Base-by-base conservation (phyloP, 64 coral and sea anemone genomes). In the Stichodactyla mertensii region DNA sequence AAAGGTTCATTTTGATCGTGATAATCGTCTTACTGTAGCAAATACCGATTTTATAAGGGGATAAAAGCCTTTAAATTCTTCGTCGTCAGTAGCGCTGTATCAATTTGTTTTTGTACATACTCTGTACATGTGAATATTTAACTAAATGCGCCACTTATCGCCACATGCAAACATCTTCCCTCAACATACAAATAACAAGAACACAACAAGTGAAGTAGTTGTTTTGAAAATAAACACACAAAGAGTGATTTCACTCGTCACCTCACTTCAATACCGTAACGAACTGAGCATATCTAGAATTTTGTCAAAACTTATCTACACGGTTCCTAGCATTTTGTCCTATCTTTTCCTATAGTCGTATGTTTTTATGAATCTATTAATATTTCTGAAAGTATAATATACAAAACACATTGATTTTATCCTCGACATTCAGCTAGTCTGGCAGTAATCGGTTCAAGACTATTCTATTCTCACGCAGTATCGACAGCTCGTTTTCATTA, bases 201-300 rank as follows among this genome's bases (percentile, higher is more conserved):
- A 74, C 10, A 10, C n/a, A 74, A 2, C 14, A 74, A 71, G 69
- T 27, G 24, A 26, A 71, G 69, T 24, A 23, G 69, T 31, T 36
- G 69, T 74, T 74, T 31, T 74, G 69, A 74, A 74, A 74, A 74
- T 6, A 74, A 74, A 74, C 69, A 74, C 24, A 45, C 36, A 45
- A 58, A 58, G 69, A 74, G 24, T 36, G 69, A 74, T 74, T 36
- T 31, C 69, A 22, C 64, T 5, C 7, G 7, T 20, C n/a, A 69
- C 64, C n/a, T 20, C 1, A 23, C n/a, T 61, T 15, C 18, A 45
- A 45, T 45, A 45, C 36, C 3, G 36, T 45, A 45, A 45, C 36
- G 36, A 45, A 45, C 36, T 45, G 36, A 45, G 3, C 36, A 45
- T 45, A 45, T 45, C 36, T 45, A 45, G 36, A 45, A 45, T 45